Evolutionary conservation across 2,888 invertebrate species (phyloP), one percentile per base, ranked within the genome.

Genomic region (Eupithecia centaureata): DNA sequence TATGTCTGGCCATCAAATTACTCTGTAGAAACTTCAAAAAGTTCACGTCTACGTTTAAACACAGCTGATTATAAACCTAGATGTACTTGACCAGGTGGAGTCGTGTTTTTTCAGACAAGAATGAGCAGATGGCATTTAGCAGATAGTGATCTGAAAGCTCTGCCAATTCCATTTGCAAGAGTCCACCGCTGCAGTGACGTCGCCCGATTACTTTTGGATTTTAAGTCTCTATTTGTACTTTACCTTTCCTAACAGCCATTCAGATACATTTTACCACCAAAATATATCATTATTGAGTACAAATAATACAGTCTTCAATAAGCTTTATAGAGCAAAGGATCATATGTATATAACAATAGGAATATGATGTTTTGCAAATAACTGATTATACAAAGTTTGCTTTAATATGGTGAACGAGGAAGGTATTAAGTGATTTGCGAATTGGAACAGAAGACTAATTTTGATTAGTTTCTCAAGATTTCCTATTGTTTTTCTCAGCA

Each of bases 101-200:
- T 38, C 22, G 15, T 51, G 32, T 56, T 70, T 35, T 42, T 69
- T 70, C 58, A 42, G 42, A 66, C 63, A 60, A 60, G 61, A 52
- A 60, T 38, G 30, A 56, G 66, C 70, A 70, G 70, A 70, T 70
- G 70, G 63, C 69, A 57, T 60, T 57, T 51, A 61, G 56, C 56
- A 33, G 70, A 70, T 70, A 67, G 52, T 8, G 63, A 70, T 70
- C 70, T 33, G 66, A 22, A 61, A 70, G 61, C 66, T 66, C 52
- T 70, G 70, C 70, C 70, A 70, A 70, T 70, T 70, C 61, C 57
- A 66, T 70, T 70, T 70, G 66, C 61, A 63, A 70, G 60, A 61
- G 54, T 65, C 62, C 47, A 59, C 57, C 62, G 57, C 57, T 32
- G 32, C 62, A 18, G 27, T 62, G 54, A 65, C 42, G 61, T 28